Base-by-base conservation (phyloP, 1,140 invertebrate species). In the Nebria ingens region DNA sequence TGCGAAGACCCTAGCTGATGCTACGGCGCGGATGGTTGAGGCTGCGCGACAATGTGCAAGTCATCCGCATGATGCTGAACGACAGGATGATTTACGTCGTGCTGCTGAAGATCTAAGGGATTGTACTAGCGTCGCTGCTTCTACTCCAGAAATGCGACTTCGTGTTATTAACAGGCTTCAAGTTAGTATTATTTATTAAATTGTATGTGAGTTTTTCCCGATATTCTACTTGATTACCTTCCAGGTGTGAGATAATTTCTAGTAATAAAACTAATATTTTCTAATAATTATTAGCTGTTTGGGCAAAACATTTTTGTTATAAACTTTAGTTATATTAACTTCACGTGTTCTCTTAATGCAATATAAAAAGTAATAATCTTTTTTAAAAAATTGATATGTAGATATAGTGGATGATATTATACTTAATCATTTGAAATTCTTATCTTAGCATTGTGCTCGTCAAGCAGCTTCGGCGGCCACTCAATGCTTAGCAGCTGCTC, bases 11-110 rank as follows among this genome's bases (percentile, higher is more conserved):
- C 74, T 98, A 12, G 95, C 96, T 1, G 94, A 98, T 73, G 96
- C 96, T 4, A 99, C 97, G 0, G 88, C 93, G 0, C 82, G 87
- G 59, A 89, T 98, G 84, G 93, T 97, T 1, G 95, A 98, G 71
- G 95, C 96, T 1, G 96, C 97, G 0, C 83, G 97, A 58, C 82
- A 89, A 3, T 95, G 92, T 73, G 90, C 92, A 12, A 84, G 82
- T 21, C 85, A 84, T 68, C 93, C 92, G 0, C 81, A 86, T 67
- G 93, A 97, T 61, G 79, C 84, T 0, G 77, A 80, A 42, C 86
- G 87, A 64, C 95, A 98, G 69, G 84, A 90, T 60, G 83, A 84
- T 3, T 68, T 99, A 0, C 80, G 86, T 21, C 78, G 79, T 52
- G 95, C 95, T 0, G 97, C 95, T 0, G 93, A 98, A 67, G 89